Conservation (phyloP, 2,888 invertebrate species). For the Sinotaia quadrata region DNA sequence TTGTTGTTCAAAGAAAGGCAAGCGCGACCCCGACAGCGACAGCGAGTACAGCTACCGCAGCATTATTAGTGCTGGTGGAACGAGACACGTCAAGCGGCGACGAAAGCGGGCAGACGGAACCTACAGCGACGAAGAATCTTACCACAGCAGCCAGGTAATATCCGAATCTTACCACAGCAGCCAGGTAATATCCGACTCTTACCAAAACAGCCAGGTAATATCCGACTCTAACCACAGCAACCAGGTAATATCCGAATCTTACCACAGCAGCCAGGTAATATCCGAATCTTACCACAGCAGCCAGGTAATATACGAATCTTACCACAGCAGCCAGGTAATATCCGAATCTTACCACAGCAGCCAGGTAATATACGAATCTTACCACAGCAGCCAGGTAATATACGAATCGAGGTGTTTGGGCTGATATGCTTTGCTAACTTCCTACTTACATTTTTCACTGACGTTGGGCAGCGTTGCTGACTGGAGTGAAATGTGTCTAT, state of each 20-base stretch:
- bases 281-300: no score
- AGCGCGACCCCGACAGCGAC: constrained; percentile 64
- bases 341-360: no score
- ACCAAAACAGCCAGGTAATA: constrained; percentile 62
- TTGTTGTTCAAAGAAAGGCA: constrained; percentile 43
- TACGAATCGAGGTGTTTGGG: no score
- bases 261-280: no score
- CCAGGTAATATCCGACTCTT: constrained; percentile 60
- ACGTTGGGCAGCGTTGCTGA: no score
- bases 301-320: no score
- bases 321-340: no score
- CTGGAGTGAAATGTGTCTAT: no score
- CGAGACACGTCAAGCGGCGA: constrained; percentile 63
- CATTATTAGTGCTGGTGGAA: constrained; percentile 68
- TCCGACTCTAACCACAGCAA: constrained; percentile 69
- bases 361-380: no score
- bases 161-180: constrained; percentile 69
- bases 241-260: constrained; percentile 45
- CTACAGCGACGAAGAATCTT: constrained; percentile 58
- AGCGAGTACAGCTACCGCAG: constrained; percentile 70
- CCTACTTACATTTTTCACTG: no score
- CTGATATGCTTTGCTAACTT: no score
- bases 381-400: no score
- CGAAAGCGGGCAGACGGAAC: constrained; percentile 67
- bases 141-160: constrained; percentile 62